phyloP scores from a whole-genome alignment of 2,888 invertebrate species.

The Mythimna ferrago region DNA sequence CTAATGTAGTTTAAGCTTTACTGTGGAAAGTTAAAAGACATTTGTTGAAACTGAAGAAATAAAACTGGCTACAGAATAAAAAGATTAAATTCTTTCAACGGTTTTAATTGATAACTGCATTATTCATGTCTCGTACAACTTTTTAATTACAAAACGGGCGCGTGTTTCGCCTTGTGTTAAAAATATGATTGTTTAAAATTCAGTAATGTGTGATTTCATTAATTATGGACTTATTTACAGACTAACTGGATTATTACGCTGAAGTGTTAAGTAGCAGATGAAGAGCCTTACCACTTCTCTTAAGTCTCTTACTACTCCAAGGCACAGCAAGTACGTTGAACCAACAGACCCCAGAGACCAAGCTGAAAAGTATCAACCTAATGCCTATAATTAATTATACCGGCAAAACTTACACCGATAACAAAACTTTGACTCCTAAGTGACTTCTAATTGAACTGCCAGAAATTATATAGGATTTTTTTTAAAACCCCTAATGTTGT shows the following conservation, averaged over 20 bases:
- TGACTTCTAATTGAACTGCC: too few relatives aligned
- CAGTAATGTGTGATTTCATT: neutral
- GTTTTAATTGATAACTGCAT: constrained; percentile 1
- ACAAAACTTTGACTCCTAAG: too few relatives aligned
- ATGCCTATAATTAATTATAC: neutral
- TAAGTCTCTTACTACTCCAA: neutral
- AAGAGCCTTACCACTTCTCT: neutral
- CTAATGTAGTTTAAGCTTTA: neutral
- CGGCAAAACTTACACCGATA: too few relatives aligned
- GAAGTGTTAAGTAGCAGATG: neutral
- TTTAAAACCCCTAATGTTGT: neutral
- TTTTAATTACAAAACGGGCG: constrained; percentile 9
- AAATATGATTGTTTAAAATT: neutral
- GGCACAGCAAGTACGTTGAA: too few relatives aligned
- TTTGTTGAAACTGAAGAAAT: neutral
- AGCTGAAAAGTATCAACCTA: neutral
- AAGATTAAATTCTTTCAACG: neutral
- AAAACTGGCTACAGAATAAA: neutral
- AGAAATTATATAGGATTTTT: neutral
- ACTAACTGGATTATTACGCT: neutral
- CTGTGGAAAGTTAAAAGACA: neutral
- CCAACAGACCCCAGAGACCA: too few relatives aligned
- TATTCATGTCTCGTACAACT: neutral
- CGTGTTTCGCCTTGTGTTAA: constrained; percentile 11
- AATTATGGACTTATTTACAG: neutral